Evolutionary conservation across 23 tunicate genomes (phyloP), one percentile per base, ranked within the genome.

Genomic region (Aplidium turbinatum): DNA sequence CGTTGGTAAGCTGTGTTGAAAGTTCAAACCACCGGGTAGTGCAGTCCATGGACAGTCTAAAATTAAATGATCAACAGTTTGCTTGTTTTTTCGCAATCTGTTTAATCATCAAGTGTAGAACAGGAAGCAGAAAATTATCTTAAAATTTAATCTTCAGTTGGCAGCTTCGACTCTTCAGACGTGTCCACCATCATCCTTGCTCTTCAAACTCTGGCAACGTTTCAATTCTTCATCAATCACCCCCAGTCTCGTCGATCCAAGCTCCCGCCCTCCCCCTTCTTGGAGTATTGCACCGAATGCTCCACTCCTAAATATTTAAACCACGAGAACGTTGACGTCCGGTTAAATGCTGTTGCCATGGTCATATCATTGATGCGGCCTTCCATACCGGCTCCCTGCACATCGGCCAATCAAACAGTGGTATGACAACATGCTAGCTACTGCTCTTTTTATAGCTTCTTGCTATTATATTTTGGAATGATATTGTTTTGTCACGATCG

Each of bases 271-370:
- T 69, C 86, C 13, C 97, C 83, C 3, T 78, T 83, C 32, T 73
- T 79, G 82, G 91, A 67, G 24, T 61, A 84, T 45, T 91, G 97
- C 46, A 55, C 56, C 38, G 97, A 91, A 75, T 79, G 87, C 35
- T 74, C 97, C 33, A 54, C 97, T 25, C 35, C 78, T 0, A 84
- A 74, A 39, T 91, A 78, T 53, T 42, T 91, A 51, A 52, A 84
- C 39, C 97, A 91, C 77, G 86, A 91, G 27, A 74, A 74, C 58
- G 35, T 16, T 7, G 78, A 78, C 39, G 80, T 91, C 16, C 53
- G 97, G 32, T 33, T 74, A 34, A 68, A 84, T 61, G 97, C 97
- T 3, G 85, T 91, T 3, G 78, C 83, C 2, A 77, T 91, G 2
- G 75, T 79, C 3, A 47, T 79, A 0, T 31, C 86, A 38, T 64